Base-by-base conservation (phyloP, 2,113 vertebrate species). In the Agelaius tricolor region DNA sequence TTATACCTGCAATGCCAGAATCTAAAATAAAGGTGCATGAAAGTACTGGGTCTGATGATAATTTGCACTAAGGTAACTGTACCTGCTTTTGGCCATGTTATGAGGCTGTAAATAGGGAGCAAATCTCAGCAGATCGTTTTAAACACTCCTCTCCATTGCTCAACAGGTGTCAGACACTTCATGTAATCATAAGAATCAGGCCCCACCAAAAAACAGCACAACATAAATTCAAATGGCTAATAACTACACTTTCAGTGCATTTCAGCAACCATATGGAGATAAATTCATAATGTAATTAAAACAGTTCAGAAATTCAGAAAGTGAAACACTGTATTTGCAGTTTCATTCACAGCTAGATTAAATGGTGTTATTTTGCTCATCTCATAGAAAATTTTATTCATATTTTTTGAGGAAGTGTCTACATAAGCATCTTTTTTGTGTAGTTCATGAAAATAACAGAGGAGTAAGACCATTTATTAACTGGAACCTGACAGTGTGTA, bases 371-470 rank as follows among this genome's bases (percentile, higher is more conserved):
- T 73, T 93, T 91, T 87, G 37, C 46, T 89, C 33, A 54, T 76
- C 35, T 69, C 46, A 47, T 19, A 81, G 51, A 77, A 93, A 86
- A 92, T 9, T 24, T 76, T 83, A 65, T 59, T 84, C 76, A n/a
- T 54, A 41, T 66, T 27, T 89, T 88, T 80, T 86, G 23, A 80
- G 55, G 47, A 89, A 89, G 11, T 90, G 58, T 55, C 47, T 90
- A 80, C 17, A 41, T 55, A 86, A 76, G 59, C 79, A 81, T 59
- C 47, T 88, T 84, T 85, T 73, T 63, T 86, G 35, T 71, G 37
- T 30, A 80, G 54, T 80, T 94, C 22, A 51, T 87, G 68, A 96
- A 95, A 91, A 74, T 84, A 72, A 71, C 35, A 65, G 54, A 89
- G 31, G 30, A 77, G 6, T 46, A 67, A 81, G 68, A 57, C 33